These are phyloP conservation scores for Oriolus oriolus DNA, from an alignment of 2,113 vertebrate genomes.

Conservation along the genomic window DNA sequence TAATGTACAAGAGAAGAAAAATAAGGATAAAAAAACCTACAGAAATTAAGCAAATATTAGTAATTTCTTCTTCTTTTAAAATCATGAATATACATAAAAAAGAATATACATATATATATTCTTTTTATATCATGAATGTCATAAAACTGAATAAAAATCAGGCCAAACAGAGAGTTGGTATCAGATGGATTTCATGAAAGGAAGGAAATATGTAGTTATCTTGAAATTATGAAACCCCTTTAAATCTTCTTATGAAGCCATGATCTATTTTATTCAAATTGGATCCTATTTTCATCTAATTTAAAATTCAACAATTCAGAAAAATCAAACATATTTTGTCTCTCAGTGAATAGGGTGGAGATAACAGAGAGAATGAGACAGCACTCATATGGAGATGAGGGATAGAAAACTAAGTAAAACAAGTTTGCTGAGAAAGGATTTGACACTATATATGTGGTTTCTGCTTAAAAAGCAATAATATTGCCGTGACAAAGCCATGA, in stretches of 20 bases:
- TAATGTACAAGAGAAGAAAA: background rate
- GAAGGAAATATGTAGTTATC: background rate
- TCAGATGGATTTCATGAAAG: background rate
- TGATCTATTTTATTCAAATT: background rate
- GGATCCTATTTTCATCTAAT: background rate
- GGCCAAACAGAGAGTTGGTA: background rate
- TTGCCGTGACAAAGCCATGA: background rate
- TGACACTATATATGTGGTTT: background rate
- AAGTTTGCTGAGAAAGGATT: background rate
- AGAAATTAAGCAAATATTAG: background rate
- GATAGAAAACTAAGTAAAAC: background rate
- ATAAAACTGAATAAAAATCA: background rate
- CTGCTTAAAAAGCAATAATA: background rate
- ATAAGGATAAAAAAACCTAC: background rate
- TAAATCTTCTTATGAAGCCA: background rate
- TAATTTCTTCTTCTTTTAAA: background rate
- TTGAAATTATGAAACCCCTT: background rate
- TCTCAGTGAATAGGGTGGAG: background rate
- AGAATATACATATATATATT: too few species aligned
- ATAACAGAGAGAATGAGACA: background rate
- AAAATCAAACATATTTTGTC: slow-evolving; percentile 41
- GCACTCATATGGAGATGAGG: background rate
- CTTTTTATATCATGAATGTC: background rate
- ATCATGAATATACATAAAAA: background rate
- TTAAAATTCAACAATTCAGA: slow-evolving; percentile 1